Base-by-base conservation (phyloP, 2,888 invertebrate species). In the Drosophila paranaensis region DNA sequence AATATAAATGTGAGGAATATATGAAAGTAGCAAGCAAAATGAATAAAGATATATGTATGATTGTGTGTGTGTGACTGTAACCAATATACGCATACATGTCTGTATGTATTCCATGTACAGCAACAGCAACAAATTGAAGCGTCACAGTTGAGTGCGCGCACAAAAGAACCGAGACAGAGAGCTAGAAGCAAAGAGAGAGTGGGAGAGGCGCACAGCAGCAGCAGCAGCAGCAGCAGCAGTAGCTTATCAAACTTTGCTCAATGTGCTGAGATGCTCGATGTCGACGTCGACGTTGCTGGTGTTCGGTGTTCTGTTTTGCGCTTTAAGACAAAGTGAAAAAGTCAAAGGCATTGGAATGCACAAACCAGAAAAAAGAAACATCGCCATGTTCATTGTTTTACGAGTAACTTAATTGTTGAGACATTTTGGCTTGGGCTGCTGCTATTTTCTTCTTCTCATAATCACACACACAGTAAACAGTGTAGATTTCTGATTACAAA, bases 81-180 rank as follows among this genome's bases (percentile, higher is more conserved):
- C 20, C 56, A 56, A 56, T 42, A 14, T 45, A 30, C 30, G 30
- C 48, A 50, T 11, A n/a, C 30, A 25, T 48, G 30, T 6, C 3
- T 8, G 10, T 30, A 39, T 40, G 20, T 25, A 48, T 50, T 11
- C 30, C 33, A 16, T 64, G 56, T 46, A 65, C 68, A 87, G 60
- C 73, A 75, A 61, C 68, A 86, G 60, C 73, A 75, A 75, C 72
- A 82, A 85, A 82, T 71, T 71, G 60, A 68, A 78, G 76, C 89
- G 87, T 89, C 88, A 87, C 88, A 80, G 75, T 80, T 84, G 85
- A 79, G 74, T 73, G 73, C 60, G 71, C 66, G 69, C 60, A 66
- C 57, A 63, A 46, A 20, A 76, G 58, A 60, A 48, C 30, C 60
- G 50, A 54, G 42, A 55, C 27, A 35, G 37, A 48, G 43, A 48